These are phyloP conservation scores for Ctenomys sociabilis DNA, from an alignment of 2,113 vertebrate genomes.

Conservation along the genomic window DNA sequence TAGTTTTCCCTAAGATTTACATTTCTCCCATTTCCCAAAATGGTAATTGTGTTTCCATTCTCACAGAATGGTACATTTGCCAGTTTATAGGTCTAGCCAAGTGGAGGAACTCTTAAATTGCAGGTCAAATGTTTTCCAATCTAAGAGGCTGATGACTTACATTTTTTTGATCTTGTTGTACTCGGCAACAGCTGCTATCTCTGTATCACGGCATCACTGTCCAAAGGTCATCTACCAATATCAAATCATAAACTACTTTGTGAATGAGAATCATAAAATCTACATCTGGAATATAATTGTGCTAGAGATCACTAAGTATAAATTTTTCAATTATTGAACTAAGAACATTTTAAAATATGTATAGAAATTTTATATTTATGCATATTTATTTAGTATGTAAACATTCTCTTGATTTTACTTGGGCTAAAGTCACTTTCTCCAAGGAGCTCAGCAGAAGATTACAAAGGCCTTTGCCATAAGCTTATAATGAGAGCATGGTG, in stretches of 20 bases:
- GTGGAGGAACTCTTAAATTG: not conserved
- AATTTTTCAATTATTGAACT: not conserved
- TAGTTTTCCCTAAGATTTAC: not conserved
- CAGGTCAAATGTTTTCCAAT: not conserved
- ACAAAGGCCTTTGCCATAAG: not conserved
- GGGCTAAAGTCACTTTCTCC: not conserved
- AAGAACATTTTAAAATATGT: not conserved
- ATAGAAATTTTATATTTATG: no score
- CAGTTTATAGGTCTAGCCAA: not conserved
- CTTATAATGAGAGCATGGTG: not conserved
- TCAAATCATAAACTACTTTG: constrained; percentile 19
- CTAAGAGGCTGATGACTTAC: not conserved
- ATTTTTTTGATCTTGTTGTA: not conserved
- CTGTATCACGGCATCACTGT: not conserved
- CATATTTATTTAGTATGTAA: no score
- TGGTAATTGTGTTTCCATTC: not conserved
- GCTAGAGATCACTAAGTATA: not conserved
- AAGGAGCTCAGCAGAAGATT: not conserved
- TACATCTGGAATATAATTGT: not conserved
- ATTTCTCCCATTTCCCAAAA: constrained; percentile 16
- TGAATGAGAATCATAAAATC: no score
- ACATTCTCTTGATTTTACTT: not conserved
- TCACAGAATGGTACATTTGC: not conserved
- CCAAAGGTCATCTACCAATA: not conserved
- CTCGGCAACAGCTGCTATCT: not conserved